Percentiles rank a stretch among this genome's conserved stretches.
These are phyloP conservation scores for Lonchura striata DNA, from an alignment of 2,113 vertebrate species.

Conservation along the genomic window DNA sequence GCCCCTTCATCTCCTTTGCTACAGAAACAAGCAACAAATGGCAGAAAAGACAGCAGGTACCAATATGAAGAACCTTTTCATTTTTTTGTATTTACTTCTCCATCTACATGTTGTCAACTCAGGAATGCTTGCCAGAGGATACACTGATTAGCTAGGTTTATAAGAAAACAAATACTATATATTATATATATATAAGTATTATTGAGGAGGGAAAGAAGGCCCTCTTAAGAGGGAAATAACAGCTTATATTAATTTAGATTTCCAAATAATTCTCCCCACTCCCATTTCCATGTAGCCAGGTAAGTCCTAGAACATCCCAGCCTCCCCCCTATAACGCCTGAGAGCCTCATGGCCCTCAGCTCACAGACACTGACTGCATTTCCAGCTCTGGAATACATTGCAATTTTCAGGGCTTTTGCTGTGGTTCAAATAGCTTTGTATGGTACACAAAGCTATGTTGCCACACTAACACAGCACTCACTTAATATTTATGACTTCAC, in stretches of 20 bases:
- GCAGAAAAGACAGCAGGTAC: background rate
- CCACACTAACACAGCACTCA: background rate
- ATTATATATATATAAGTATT: background rate
- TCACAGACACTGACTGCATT: background rate
- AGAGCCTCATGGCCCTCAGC: background rate
- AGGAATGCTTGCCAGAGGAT: background rate
- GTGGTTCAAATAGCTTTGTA: background rate
- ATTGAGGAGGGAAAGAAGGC: no score
- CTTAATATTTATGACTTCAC: background rate
- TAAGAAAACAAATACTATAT: background rate
- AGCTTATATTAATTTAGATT: background rate
- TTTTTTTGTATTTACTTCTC: background rate
- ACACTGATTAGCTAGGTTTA: background rate
- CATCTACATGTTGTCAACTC: rapidly evolving
- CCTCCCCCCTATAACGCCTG: background rate
- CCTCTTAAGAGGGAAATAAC: background rate
- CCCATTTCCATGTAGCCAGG: rapidly evolving
- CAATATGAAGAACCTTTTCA: background rate
- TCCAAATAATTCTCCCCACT: background rate
- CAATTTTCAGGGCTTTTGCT: background rate
- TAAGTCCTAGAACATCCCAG: background rate
- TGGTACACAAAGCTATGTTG: background rate
- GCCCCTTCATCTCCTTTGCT: background rate
- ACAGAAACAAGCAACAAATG: background rate
- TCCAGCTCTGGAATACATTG: background rate